These are phyloP conservation scores for Aurelia aurita DNA, from an alignment of 30 jellyfish, hydroid and myxozoan genomes.

Conservation along the genomic window DNA sequence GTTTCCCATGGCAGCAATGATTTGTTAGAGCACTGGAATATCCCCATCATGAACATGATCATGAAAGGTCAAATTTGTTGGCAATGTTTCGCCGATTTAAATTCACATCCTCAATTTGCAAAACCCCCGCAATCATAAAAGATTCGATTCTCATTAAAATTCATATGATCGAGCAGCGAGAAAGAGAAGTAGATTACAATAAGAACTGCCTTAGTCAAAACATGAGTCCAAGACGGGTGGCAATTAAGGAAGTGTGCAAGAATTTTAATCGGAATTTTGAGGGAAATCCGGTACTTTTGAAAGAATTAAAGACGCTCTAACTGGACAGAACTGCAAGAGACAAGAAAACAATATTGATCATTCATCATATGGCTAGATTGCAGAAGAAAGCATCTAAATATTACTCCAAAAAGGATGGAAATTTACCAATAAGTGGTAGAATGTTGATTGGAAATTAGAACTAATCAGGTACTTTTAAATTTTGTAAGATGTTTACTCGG, in stretches of 20 bases:
- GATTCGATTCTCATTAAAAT: constrained; percentile 7
- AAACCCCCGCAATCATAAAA: constrained; percentile 6
- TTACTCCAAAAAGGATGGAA: too few relatives aligned
- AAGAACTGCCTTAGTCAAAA: constrained; percentile 22
- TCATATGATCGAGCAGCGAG: constrained; percentile 14
- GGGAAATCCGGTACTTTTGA: neutral
- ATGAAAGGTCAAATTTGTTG: neutral
- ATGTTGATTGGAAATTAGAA: too few relatives aligned
- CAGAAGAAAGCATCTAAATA: too few relatives aligned
- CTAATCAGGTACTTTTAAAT: too few relatives aligned
- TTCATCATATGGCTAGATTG: too few relatives aligned
- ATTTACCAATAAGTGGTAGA: too few relatives aligned
- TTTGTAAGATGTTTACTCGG: too few relatives aligned
- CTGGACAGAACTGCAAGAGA: too few relatives aligned
- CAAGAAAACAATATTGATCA: too few relatives aligned
- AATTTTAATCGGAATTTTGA: neutral
- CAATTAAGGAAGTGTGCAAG: neutral
- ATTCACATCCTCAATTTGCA: neutral
- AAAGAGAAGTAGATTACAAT: neutral
- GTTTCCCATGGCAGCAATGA: too few relatives aligned
- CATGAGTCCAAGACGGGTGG: neutral
- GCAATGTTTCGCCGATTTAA: neutral
- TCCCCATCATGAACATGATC: neutral
- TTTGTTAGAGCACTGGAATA: too few relatives aligned
- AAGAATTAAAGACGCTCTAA: neutral